Evolutionary conservation across 2,113 vertebrate species (phyloP), one percentile per base, ranked within the genome.

Genomic region (Pseudorhombus dupliciocellatus): DNA sequence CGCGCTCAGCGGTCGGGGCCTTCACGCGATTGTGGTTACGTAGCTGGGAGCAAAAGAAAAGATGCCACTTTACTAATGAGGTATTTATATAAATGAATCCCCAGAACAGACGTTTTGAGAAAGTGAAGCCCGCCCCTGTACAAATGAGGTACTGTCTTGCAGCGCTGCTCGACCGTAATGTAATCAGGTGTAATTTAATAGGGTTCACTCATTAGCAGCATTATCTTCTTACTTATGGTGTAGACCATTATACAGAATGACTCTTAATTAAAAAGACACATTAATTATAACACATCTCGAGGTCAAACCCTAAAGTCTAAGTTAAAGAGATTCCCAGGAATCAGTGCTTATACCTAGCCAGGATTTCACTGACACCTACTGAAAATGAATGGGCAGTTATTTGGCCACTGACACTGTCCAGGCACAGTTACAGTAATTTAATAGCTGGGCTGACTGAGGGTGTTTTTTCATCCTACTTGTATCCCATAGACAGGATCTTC

Each of bases 1-100:
- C 98, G 64, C 96, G 96, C 92, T 99, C 97, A 0, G 95, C 95
- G 0, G 95, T 97, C 0, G 96, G 96, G 4, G 97, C 96, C 0
- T 96, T 95, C 56, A 99, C 93, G 75, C 97, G 95, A 0, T 95
- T 98, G 92, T 97, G 96, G 73, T 98, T 98, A 87, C 95, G 95
- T 6, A 99, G 91, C 98, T 99, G 88, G 5, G 72, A 21, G 26
- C 55, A 69, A 15, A 14, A 0, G 4, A 44, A 7, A 60, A 14
- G 63, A 37, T 10, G 18, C 16, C 22, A 20, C 40, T 25, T 2
- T 52, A 24, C 18, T 66, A 53, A 65, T 37, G 37, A 6, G 31
- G 16, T 56, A 4, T 44, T 44, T 2, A 16, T 15, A 16, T 44
- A 4, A 42, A 14, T 42, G 4, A 5, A 44, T 18, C 40, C 40